Percentiles rank a stretch among this genome's conserved stretches.
These are phyloP conservation scores for Hemicordylus capensis DNA, from an alignment of 2,113 vertebrate genomes.

Conservation along the genomic window DNA sequence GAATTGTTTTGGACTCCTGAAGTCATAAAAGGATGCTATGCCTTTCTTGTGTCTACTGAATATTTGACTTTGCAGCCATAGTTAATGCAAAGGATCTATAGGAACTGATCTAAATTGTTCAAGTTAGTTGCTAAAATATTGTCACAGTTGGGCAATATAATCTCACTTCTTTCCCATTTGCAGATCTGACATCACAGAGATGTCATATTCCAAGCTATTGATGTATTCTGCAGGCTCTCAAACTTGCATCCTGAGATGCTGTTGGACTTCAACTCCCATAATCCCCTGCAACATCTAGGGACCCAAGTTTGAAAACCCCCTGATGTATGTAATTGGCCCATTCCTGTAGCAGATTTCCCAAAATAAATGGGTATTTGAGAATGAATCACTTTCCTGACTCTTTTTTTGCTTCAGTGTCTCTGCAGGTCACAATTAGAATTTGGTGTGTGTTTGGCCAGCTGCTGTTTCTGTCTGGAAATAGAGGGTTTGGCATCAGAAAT, in stretches of 20 bases:
- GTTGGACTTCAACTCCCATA: too few species aligned
- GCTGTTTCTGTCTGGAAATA: constrained; percentile 38
- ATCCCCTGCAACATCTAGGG: too few species aligned
- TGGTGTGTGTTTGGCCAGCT: background rate
- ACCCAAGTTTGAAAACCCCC: too few species aligned
- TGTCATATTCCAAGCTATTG: background rate
- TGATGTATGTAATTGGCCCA: background rate
- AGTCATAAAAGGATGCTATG: constrained; percentile 14
- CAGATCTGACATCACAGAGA: constrained; percentile 16
- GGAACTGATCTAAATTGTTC: constrained; percentile 37
- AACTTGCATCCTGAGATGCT: too few species aligned
- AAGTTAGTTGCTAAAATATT: constrained; percentile 64
- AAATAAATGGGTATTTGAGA: background rate
- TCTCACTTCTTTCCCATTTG: constrained; percentile 11
- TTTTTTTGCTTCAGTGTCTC: background rate
- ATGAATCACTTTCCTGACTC: background rate
- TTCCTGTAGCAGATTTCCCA: rapidly evolving
- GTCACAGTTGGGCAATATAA: constrained; percentile 42
- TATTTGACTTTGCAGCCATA: constrained; percentile 22
- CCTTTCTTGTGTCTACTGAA: constrained; percentile 21
- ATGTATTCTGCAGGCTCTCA: too few species aligned
- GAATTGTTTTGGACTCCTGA: constrained; percentile 31
- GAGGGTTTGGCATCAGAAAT: background rate
- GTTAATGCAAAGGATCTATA: constrained; percentile 34
- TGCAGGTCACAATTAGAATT: background rate